Evolutionary conservation across 2,113 vertebrate genomes (phyloP).

Genomic region (Tupaia tana): DNA sequence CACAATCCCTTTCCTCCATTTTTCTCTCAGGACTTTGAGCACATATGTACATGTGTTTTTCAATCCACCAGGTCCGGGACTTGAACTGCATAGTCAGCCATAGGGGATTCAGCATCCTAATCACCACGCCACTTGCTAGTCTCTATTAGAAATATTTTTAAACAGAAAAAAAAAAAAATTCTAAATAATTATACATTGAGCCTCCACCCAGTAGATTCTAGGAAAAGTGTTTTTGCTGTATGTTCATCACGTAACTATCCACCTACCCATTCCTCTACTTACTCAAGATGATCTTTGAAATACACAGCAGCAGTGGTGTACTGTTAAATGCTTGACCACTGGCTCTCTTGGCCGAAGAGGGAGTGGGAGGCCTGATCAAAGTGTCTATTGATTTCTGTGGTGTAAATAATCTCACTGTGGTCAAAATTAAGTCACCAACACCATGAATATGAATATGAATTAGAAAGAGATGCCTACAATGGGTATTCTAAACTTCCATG

Average conservation of each 20-base stretch:
- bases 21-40: too few relatives aligned
- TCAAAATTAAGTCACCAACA: too few relatives aligned
- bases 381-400: background rate
- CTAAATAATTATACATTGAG: background rate
- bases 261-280: background rate
- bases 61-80: too few relatives aligned
- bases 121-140: too few relatives aligned
- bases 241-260: background rate
- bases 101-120: too few relatives aligned
- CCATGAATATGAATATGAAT: too few relatives aligned
- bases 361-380: background rate
- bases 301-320: background rate
- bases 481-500: background rate
- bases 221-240: background rate
- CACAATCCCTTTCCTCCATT: too few relatives aligned
- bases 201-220: too few relatives aligned
- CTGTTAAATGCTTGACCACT: background rate
- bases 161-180: background rate
- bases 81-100: too few relatives aligned
- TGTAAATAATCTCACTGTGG: background rate
- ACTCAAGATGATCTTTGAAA: background rate
- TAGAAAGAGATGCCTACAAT: accelerated
- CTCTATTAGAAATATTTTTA: background rate
- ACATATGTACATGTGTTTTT: too few relatives aligned
- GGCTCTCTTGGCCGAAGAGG: background rate